These are phyloP conservation scores for Tragelaphus oryx DNA, from an alignment of 2,797 vertebrate genomes.

Conservation along the genomic window DNA sequence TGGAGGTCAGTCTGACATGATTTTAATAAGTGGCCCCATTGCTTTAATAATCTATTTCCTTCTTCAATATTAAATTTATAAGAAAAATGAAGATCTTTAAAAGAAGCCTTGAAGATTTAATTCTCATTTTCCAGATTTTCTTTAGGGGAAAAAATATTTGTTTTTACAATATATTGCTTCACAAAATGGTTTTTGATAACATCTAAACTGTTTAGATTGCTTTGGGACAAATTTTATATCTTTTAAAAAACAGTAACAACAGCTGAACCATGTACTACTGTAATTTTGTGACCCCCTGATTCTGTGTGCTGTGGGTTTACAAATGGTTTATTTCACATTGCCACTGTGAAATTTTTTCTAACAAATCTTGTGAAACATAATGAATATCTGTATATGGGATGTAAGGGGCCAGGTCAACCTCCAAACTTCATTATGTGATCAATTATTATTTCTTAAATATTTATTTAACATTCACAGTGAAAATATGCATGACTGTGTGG, in stretches of 20 bases:
- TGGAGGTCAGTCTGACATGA: background rate
- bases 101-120: background rate
- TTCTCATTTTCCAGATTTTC: background rate
- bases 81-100: background rate
- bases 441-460: background rate
- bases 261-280: background rate
- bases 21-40: background rate
- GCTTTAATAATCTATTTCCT: background rate
- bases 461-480: background rate
- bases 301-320: background rate
- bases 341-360: background rate
- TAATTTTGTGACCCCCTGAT: background rate
- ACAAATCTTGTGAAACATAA: background rate
- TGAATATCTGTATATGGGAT: background rate
- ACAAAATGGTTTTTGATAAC: conserved; percentile 4
- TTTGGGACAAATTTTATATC: background rate
- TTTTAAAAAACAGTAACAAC: background rate
- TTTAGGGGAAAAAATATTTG: background rate
- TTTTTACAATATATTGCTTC: conserved; percentile 16
- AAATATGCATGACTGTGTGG: background rate
- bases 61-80: background rate
- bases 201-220: background rate
- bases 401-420: background rate
- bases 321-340: background rate
- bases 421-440: background rate